phyloP scores from a whole-genome alignment of 1,140 invertebrate species.

The Anadara kagoshimensis region DNA sequence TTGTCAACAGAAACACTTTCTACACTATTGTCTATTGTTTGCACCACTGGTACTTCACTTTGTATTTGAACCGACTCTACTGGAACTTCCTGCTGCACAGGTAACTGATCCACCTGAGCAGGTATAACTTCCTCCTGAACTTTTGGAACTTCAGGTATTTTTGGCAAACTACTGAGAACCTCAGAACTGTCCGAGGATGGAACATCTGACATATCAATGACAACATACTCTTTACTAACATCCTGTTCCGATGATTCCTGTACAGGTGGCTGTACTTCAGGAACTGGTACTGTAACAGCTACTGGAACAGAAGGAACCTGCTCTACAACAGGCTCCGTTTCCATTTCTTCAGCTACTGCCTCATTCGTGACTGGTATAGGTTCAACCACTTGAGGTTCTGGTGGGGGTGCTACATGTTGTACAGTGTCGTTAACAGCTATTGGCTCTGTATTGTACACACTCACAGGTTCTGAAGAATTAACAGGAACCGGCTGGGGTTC shows the following conservation, averaged over 20 bases:
- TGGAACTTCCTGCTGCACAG: neutral
- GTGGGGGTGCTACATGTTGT: slow-evolving; percentile 16
- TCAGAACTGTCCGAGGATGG: slow-evolving; percentile 62
- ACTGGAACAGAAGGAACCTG: slow-evolving; percentile 14
- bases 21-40: neutral
- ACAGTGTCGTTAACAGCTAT: neutral
- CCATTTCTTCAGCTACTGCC: slow-evolving; percentile 23
- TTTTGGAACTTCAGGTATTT: neutral
- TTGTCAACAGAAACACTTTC: slow-evolving; percentile 15
- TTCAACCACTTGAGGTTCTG: neutral
- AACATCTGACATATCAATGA: slow-evolving; percentile 64
- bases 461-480: neutral
- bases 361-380: slow-evolving; percentile 43
- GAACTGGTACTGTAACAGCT: slow-evolving; percentile 6
- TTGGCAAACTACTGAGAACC: slow-evolving; percentile 53
- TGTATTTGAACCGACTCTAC: too few relatives aligned
- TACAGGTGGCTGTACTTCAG: slow-evolving; percentile 13
- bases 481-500: neutral
- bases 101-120: slow-evolving; percentile 1
- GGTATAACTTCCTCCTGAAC: neutral
- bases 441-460: too few relatives aligned
- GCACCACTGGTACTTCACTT: too few relatives aligned
- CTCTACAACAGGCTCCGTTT: slow-evolving; percentile 1
- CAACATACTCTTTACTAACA: slow-evolving; percentile 59
- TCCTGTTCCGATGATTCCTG: slow-evolving; percentile 27